Evolutionary conservation across 1,140 invertebrate species (phyloP).

Genomic region (Rhyzopertha dominica): DNA sequence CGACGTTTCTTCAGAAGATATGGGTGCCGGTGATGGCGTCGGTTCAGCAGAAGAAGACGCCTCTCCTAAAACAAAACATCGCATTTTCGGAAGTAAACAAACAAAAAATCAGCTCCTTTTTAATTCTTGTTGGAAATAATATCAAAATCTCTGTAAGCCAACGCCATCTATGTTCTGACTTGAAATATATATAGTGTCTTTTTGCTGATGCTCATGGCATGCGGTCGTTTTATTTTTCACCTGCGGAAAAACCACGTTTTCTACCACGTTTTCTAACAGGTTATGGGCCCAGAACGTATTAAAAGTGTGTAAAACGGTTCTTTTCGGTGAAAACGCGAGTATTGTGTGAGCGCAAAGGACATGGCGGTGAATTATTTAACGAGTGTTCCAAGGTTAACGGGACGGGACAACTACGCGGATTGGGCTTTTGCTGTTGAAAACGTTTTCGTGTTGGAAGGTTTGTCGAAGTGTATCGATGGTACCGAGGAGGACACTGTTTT

Average conservation of each 20-base stretch:
- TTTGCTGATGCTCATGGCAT: too few relatives aligned
- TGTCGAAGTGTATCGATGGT: slow-evolving; percentile 22
- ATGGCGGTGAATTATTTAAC: slow-evolving; percentile 24
- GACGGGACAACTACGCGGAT: slow-evolving; percentile 26
- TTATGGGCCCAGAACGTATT: slow-evolving; percentile 4
- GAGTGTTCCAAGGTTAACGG: slow-evolving; percentile 27
- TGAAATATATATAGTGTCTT: too few relatives aligned
- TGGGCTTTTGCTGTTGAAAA: slow-evolving; percentile 29
- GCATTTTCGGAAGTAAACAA: too few relatives aligned
- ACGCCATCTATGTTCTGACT: too few relatives aligned
- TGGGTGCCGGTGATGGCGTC: too few relatives aligned
- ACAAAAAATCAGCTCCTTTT: slow-evolving; percentile 28
- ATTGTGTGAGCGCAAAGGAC: background rate
- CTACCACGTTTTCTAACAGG: slow-evolving; percentile 20
- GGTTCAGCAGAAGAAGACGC: too few relatives aligned
- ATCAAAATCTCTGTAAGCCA: too few relatives aligned
- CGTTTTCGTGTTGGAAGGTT: slow-evolving; percentile 28
- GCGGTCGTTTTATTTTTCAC: too few relatives aligned
- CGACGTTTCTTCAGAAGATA: slow-evolving; percentile 65
- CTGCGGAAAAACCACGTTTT: slow-evolving; percentile 42
- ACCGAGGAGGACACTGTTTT: slow-evolving; percentile 16
- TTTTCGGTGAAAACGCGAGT: background rate
- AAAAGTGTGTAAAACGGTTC: too few relatives aligned
- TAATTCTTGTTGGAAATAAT: slow-evolving; percentile 36
- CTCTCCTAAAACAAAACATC: too few relatives aligned